Conservation (phyloP, 1,140 invertebrate species). For the Aphelenchoides besseyi region DNA sequence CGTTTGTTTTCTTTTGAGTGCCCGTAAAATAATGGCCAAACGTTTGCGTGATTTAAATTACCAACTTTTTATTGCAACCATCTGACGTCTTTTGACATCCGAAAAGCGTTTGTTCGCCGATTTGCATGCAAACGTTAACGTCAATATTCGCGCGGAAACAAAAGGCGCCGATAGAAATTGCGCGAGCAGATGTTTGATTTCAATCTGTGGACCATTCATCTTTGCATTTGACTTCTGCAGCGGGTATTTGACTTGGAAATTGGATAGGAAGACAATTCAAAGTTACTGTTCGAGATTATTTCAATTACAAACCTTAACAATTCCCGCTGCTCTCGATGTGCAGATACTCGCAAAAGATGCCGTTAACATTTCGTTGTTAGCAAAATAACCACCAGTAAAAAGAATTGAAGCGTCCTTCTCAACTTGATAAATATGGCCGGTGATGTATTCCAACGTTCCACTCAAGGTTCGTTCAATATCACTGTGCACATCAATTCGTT, state of each 20-base stretch:
- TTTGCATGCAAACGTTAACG: too few species aligned
- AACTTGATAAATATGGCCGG: slow-evolving; percentile 57
- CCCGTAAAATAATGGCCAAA: too few species aligned
- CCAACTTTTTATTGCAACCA: not conserved
- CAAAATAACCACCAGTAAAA: slow-evolving; percentile 53
- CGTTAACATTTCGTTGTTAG: slow-evolving; percentile 49
- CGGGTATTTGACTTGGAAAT: not conserved
- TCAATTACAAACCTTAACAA: slow-evolving; percentile 50
- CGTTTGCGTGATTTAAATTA: not conserved
- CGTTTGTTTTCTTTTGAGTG: too few species aligned
- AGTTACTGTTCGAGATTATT: not conserved
- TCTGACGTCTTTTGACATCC: too few species aligned
- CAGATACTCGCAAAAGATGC: slow-evolving; percentile 53
- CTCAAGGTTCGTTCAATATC: slow-evolving; percentile 52
- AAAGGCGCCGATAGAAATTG: not conserved
- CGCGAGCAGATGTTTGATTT: not conserved
- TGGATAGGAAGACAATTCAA: not conserved
- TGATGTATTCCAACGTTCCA: slow-evolving; percentile 55
- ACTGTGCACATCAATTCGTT: slow-evolving; percentile 50
- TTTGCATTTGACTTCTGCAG: not conserved
- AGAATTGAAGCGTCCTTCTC: slow-evolving; percentile 56
- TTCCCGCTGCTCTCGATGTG: slow-evolving; percentile 51
- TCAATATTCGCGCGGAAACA: too few species aligned
- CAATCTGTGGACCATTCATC: not conserved
- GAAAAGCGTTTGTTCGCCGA: too few species aligned